Evolutionary conservation across 2,888 invertebrate species (phyloP).

Genomic region (Diarsia brunnea): DNA sequence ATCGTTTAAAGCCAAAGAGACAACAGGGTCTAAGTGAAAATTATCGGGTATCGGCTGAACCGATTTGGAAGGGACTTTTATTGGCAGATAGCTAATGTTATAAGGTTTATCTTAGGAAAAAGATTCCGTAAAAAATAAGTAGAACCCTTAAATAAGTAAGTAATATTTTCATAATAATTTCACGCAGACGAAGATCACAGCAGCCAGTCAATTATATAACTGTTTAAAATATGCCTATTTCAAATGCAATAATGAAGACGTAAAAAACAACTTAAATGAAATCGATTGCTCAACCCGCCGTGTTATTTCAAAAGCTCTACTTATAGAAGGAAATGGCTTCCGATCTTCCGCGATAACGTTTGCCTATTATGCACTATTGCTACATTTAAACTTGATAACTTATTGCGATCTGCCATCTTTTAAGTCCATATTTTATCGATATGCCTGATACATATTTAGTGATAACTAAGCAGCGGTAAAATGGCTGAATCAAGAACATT

Average conservation of each 20-base stretch:
- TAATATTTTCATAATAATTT: too few species aligned
- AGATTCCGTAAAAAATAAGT: too few species aligned
- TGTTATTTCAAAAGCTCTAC: slow-evolving; percentile 20
- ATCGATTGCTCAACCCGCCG: background rate
- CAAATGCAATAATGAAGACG: background rate
- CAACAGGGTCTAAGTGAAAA: too few species aligned
- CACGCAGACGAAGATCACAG: too few species aligned
- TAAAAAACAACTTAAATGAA: background rate
- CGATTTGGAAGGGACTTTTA: too few species aligned
- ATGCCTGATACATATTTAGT: slow-evolving; percentile 37
- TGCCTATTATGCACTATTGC: slow-evolving; percentile 31
- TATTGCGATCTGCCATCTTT: slow-evolving; percentile 39
- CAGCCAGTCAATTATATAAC: too few species aligned
- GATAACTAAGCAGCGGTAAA: background rate
- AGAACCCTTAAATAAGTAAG: too few species aligned
- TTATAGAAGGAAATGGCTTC: background rate
- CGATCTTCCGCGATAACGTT: slow-evolving; percentile 21
- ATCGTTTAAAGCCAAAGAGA: background rate
- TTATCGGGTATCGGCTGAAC: too few species aligned
- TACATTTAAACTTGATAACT: slow-evolving; percentile 50
- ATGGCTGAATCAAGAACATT: slow-evolving; percentile 13
- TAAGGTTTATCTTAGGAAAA: too few species aligned
- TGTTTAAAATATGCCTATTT: background rate
- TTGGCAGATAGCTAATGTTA: too few species aligned
- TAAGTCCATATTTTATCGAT: slow-evolving; percentile 37